These are phyloP conservation scores for Nannobrachium achirus DNA, from an alignment of 2,113 vertebrate species.

Conservation along the genomic window DNA sequence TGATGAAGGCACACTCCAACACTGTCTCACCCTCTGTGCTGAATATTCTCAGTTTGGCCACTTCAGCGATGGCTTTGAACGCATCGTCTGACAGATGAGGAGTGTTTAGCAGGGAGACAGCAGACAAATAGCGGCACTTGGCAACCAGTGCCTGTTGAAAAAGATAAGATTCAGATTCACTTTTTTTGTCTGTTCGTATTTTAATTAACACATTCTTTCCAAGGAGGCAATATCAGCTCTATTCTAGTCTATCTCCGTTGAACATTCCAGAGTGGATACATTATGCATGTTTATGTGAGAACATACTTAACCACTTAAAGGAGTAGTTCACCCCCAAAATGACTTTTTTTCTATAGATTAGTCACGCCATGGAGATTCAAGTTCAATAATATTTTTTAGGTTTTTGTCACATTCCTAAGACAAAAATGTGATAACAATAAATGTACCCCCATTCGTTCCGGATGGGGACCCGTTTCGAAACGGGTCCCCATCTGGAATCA, in stretches of 20 bases:
- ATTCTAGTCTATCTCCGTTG: neutral
- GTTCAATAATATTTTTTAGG: too few relatives aligned
- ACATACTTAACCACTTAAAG: too few relatives aligned
- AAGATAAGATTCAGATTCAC: slow-evolving; percentile 4
- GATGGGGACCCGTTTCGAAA: too few relatives aligned
- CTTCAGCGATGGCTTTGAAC: slow-evolving; percentile 76
- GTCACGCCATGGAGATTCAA: too few relatives aligned
- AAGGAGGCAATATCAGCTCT: too few relatives aligned
- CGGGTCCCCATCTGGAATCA: too few relatives aligned
- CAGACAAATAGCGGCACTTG: slow-evolving; percentile 73
- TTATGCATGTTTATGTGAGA: neutral
- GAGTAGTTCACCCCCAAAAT: too few relatives aligned
- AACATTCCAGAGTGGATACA: slow-evolving; percentile 4
- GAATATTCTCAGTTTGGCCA: slow-evolving; percentile 75
- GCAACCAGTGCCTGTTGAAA: slow-evolving; percentile 77
- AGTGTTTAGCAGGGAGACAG: slow-evolving; percentile 78
- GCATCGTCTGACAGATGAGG: slow-evolving; percentile 79
- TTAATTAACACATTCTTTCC: neutral
- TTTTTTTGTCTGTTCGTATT: neutral
- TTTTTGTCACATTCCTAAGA: too few relatives aligned
- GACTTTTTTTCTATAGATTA: too few relatives aligned
- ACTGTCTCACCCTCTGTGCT: slow-evolving; percentile 74
- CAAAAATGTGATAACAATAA: too few relatives aligned
- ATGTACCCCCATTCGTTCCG: too few relatives aligned
- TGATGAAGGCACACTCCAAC: neutral